These are phyloP conservation scores for Stenolophus ochropezus DNA, from an alignment of 2,888 invertebrate genomes.

Conservation along the genomic window DNA sequence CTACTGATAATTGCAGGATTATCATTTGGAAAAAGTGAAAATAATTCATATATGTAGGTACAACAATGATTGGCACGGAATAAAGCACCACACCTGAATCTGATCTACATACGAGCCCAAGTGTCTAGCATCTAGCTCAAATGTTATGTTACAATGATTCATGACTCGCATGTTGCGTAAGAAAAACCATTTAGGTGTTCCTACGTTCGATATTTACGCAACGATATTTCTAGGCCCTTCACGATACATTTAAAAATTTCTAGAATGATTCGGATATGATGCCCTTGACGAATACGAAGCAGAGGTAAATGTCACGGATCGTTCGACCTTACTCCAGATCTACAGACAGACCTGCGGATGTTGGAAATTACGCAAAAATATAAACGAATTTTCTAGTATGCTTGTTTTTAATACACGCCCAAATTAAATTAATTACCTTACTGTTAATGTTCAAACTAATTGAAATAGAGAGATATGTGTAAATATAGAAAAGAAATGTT, in stretches of 20 bases:
- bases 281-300: background rate
- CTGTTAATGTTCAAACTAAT: too few relatives aligned
- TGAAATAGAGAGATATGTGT: too few relatives aligned
- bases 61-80: background rate
- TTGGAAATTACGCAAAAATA: background rate
- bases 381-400: background rate
- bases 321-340: background rate
- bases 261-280: background rate
- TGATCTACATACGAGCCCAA: background rate
- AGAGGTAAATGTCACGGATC: constrained; percentile 4
- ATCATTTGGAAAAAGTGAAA: background rate
- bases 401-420: background rate
- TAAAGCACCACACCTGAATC: background rate
- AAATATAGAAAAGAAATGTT: too few relatives aligned
- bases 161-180: background rate
- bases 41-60: background rate
- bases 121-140: background rate
- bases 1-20: background rate
- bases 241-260: background rate
- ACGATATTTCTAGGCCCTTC: background rate
- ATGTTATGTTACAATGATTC: background rate
- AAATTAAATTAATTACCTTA: background rate
- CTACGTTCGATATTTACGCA: too few relatives aligned
- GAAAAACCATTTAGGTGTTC: background rate
- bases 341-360: background rate